Percentiles rank a stretch among this genome's conserved stretches.
Evolutionary conservation across 2,888 invertebrate genomes (phyloP).

Genomic region (Trissolcus japonicus): DNA sequence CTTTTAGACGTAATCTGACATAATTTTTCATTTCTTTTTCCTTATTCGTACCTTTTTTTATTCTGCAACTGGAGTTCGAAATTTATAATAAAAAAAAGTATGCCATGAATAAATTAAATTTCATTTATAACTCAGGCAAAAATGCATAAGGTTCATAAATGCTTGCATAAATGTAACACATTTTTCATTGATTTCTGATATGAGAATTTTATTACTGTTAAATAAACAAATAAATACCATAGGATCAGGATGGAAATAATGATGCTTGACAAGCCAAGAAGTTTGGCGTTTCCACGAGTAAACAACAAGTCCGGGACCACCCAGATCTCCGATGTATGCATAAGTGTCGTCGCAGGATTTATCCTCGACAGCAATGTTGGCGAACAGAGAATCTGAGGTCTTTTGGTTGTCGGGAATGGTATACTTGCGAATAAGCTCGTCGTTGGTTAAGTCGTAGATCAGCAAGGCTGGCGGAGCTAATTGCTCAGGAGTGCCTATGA

Average conservation of each 20-base stretch:
- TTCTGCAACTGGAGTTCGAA: too few species aligned
- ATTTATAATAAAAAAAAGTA: too few species aligned
- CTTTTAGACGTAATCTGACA: neutral
- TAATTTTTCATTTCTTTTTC: neutral
- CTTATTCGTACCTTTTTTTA: too few species aligned
- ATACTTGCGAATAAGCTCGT: conserved; percentile 83
- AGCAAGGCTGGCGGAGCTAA: conserved; percentile 81
- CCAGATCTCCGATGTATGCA: conserved; percentile 85
- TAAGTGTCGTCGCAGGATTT: conserved; percentile 83
- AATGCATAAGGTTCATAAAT: too few species aligned
- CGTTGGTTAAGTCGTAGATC: conserved; percentile 84
- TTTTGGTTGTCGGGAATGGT: conserved; percentile 81
- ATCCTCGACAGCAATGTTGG: conserved; percentile 88
- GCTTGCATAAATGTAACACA: too few species aligned
- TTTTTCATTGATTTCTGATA: too few species aligned
- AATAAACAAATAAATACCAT: conserved; percentile 66
- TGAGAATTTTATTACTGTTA: too few species aligned
- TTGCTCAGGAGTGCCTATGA: conserved; percentile 77
- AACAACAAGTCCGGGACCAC: conserved; percentile 83
- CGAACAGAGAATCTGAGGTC: conserved; percentile 84
- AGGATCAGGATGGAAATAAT: conserved; percentile 84
- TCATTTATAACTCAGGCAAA: too few species aligned
- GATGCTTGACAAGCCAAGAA: conserved; percentile 86
- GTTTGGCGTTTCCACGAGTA: conserved; percentile 85
- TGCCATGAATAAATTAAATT: too few species aligned